Base-by-base conservation (phyloP, 2,888 invertebrate genomes). In the Cabera pusaria region DNA sequence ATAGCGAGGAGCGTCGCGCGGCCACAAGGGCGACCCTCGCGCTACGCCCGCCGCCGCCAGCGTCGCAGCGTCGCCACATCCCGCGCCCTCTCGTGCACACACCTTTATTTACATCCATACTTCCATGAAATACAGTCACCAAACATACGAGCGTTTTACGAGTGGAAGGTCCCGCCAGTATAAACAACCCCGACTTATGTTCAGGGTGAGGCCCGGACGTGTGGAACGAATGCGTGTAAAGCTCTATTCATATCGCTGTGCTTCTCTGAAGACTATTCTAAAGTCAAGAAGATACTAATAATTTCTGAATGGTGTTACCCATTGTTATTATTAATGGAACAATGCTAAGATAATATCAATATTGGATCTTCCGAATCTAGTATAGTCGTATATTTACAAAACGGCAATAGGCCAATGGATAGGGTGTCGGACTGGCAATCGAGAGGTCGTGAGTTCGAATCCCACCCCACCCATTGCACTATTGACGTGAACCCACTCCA, bases 1-100 rank as follows among this genome's bases (percentile, higher is more conserved):
- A 88, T 88, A 88, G 87, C 85, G 69, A 76, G 80, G 71, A 84
- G 81, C 83, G 82, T 79, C 77, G 77, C 72, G 84, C 72, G 72
- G 70, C 74, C 74, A 71, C 84, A 87, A 85, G 86, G 86, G 83
- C 84, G 79, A 78, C 79, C 82, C 75, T 79, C 79, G 69, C 71
- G 72, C 59, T 65, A 62, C 72, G 66, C 37, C 58, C 59, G 57
- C 61, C 58, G 44, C 56, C 59, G 59, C 49, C 56, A 44, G 44
- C 35, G 26, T 28, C 50, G 37, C 33, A 49, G 38, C 48, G 49
- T 29, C 52, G 41, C 50, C 48, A 38, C 48, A 44, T 52, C 39
- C 52, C 49, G 45, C 54, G 49, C 57, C 52, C 53, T 55, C 54
- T 49, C 60, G 59, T 71, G 68, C 66, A 67, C 77, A 56, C 75